phyloP scores from a whole-genome alignment of 1,140 invertebrate species.

The Aphidius ervi region DNA sequence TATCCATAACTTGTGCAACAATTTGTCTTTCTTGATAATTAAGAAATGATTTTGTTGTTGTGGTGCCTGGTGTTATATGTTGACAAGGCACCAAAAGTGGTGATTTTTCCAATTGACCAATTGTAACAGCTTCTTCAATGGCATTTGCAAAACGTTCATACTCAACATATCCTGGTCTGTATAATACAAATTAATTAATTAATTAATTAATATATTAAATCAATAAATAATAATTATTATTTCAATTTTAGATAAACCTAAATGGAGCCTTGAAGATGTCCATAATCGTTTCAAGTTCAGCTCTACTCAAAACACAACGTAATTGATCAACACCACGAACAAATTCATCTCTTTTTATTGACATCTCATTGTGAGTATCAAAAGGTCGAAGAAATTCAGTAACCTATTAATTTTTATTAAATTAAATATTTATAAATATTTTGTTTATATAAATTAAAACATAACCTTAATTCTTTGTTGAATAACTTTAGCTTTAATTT shows the following conservation, averaged over 20 bases:
- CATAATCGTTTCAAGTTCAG: conserved; percentile 60
- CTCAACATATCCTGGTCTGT: conserved; percentile 58
- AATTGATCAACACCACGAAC: conserved; percentile 59
- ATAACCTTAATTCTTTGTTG: conserved; percentile 60
- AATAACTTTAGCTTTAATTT: conserved; percentile 67
- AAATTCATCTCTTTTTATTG: conserved; percentile 62
- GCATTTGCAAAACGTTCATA: conserved; percentile 61
- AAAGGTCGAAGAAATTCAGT: conserved; percentile 61
- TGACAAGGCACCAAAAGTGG: conserved; percentile 61
- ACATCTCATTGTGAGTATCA: conserved; percentile 58
- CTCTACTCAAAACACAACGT: conserved; percentile 57
- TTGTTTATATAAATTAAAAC: not conserved
- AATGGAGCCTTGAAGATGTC: conserved; percentile 54
- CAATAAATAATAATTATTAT: conserved; percentile 24
- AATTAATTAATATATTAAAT: conserved; percentile 14
- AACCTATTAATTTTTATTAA: conserved; percentile 26
- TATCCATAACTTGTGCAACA: conserved; percentile 59
- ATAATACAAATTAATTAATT: conserved; percentile 4
- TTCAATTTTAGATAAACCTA: conserved; percentile 29
- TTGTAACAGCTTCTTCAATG: conserved; percentile 64
- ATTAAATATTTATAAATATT: not conserved
- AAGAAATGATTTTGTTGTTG: conserved; percentile 60
- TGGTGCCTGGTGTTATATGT: conserved; percentile 59
- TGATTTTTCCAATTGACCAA: conserved; percentile 58
- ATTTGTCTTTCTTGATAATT: conserved; percentile 64